Evolutionary conservation across 2,888 invertebrate species (phyloP), one percentile per base, ranked within the genome.

Genomic region (Pseudoips prasinana): DNA sequence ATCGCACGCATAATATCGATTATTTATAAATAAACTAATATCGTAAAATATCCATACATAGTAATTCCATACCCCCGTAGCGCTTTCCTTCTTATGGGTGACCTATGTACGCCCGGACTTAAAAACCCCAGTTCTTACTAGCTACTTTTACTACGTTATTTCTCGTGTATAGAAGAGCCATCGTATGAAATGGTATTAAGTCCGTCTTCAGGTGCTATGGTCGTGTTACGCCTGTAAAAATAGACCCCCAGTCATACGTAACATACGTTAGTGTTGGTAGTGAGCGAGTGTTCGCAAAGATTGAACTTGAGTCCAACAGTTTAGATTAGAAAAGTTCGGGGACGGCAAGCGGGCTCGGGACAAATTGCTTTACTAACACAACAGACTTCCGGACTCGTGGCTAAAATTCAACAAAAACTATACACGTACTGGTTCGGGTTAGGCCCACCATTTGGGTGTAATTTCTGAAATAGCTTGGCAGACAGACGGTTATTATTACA

Each of bases 271-370:
- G 34, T 40, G 41, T 47, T 33, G 41, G 42, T 39, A 44, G 39
- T 18, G 39, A 51, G 53, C 52, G 66, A 73, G 69, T 73, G 76
- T 68, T 53, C 63, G 51, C 64, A 64, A 76, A 76, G 78, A 77
- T 75, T 66, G 78, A 73, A 73, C 69, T 64, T 65, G 69, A 63
- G 59, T 64, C 70, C 65, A 78, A 68, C 77, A 81, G 79, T 84
- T 85, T 85, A 84, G 84, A 86, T 86, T 81, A 85, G 85, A 86
- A 86, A 86, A 86, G 85, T 86, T 86, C 64, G 66, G 63, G 65
- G 46, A 47, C 51, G 60, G 62, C 65, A 58, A 61, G 63, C 69
- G 59, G 61, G 60, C 62, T 65, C 58, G 44, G 71, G 73, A 83
- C 81, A 85, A 85, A 86, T 85, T 83, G 82, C 81, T 84, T 80